These are phyloP conservation scores for Acridotheres tristis DNA, from an alignment of 2,797 vertebrate genomes.

Conservation along the genomic window DNA sequence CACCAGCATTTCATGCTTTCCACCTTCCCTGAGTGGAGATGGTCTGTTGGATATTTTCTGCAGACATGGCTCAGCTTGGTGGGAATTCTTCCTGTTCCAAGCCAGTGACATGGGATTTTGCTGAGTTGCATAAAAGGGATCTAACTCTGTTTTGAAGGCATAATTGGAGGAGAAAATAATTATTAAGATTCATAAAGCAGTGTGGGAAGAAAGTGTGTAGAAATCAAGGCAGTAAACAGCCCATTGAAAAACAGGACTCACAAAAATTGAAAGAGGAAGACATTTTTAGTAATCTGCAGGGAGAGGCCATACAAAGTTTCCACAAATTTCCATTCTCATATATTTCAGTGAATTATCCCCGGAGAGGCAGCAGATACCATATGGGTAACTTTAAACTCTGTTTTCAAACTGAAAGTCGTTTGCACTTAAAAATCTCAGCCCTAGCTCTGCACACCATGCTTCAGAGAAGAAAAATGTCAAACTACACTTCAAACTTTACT, in stretches of 20 bases:
- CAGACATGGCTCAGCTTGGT: background rate
- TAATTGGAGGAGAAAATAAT: background rate
- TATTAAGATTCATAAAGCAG: background rate
- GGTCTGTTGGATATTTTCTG: background rate
- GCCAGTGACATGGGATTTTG: background rate
- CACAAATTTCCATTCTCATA: rapidly evolving
- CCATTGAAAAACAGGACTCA: background rate
- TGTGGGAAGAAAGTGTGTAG: background rate
- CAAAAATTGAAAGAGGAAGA: background rate
- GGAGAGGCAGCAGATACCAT: rapidly evolving
- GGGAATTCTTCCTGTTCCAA: background rate
- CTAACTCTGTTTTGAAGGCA: background rate
- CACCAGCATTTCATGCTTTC: background rate
- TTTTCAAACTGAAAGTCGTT: background rate
- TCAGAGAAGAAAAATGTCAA: background rate
- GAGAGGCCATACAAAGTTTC: background rate
- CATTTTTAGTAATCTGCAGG: background rate
- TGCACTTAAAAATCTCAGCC: background rate
- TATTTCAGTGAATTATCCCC: background rate
- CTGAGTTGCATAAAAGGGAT: background rate
- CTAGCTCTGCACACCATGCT: background rate
- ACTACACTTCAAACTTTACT: too few species aligned
- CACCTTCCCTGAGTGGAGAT: background rate
- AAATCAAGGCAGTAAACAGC: background rate
- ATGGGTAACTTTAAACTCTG: background rate